Percentiles rank a stretch among this genome's conserved stretches.
These are phyloP conservation scores for Drosophila prostipennis DNA, from an alignment of 2,888 invertebrate genomes.

Conservation along the genomic window DNA sequence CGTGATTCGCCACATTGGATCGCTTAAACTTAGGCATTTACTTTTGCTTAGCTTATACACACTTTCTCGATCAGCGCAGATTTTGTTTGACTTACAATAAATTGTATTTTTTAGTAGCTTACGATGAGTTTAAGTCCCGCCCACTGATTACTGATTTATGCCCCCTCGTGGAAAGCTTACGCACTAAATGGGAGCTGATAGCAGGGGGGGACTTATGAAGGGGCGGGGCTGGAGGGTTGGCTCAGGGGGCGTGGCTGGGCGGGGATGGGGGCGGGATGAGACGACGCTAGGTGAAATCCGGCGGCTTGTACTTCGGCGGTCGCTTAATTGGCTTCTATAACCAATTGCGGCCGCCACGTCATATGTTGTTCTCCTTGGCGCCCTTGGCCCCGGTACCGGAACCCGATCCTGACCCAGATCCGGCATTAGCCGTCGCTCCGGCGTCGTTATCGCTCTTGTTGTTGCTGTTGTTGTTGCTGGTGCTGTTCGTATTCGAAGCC, in stretches of 20 bases:
- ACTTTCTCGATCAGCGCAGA: constrained; percentile 34
- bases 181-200: neutral
- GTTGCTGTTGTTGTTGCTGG: constrained; percentile 46
- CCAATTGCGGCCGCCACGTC: constrained; percentile 83
- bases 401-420: constrained; percentile 35
- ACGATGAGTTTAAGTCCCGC: constrained; percentile 25
- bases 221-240: neutral
- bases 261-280: constrained; percentile 2
- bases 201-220: neutral
- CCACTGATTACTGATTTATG: constrained; percentile 14
- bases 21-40: constrained; percentile 9
- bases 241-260: constrained; percentile 3
- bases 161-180: neutral
- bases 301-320: constrained; percentile 81
- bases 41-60: constrained; percentile 32
- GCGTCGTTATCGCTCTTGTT: constrained; percentile 57
- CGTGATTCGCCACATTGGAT: constrained; percentile 22
- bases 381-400: constrained; percentile 66
- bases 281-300: constrained; percentile 70
- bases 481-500: constrained; percentile 60
- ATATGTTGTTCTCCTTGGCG: constrained; percentile 82
- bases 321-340: constrained; percentile 83
- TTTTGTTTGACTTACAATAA: constrained; percentile 46
- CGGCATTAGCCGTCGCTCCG: constrained; percentile 38
- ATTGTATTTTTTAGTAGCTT: constrained; percentile 45